A percentile compares a stretch with the other conserved stretches of the same genome.
Conservation (phyloP, 2,797 vertebrate genomes). For the Sebastes dallii region DNA sequence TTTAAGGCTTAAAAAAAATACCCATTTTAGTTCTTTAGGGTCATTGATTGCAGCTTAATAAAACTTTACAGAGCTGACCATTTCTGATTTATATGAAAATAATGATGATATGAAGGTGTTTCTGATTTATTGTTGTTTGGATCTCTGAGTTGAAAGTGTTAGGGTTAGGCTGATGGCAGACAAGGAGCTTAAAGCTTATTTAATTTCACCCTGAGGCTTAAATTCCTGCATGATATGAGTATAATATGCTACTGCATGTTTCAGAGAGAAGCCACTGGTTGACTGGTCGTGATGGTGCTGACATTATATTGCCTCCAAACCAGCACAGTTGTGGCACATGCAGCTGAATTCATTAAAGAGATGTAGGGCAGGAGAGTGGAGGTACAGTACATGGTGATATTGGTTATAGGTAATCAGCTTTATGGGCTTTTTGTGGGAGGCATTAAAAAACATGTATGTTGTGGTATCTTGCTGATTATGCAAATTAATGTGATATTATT, state of each 20-base stretch:
- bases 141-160: neutral
- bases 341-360: conserved; percentile 7
- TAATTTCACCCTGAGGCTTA: neutral
- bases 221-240: neutral
- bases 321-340: neutral
- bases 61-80: neutral
- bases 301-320: neutral
- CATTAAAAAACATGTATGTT: neutral
- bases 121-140: neutral
- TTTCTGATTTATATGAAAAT: neutral
- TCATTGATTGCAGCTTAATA: neutral
- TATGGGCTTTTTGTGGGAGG: neutral
- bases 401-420: neutral
- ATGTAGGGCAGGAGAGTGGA: conserved; percentile 2
- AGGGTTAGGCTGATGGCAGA: neutral
- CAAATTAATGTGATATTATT: neutral
- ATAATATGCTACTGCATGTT: neutral
- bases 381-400: neutral
- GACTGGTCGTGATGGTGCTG: neutral
- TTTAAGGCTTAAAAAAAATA: neutral
- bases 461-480: neutral
- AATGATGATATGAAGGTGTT: neutral
- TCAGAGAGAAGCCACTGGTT: neutral
- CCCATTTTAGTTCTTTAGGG: neutral
- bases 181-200: neutral